Evolutionary conservation across 2,888 invertebrate species (phyloP), one percentile per base, ranked within the genome.

Genomic region (Sinohyriopsis cumingii): DNA sequence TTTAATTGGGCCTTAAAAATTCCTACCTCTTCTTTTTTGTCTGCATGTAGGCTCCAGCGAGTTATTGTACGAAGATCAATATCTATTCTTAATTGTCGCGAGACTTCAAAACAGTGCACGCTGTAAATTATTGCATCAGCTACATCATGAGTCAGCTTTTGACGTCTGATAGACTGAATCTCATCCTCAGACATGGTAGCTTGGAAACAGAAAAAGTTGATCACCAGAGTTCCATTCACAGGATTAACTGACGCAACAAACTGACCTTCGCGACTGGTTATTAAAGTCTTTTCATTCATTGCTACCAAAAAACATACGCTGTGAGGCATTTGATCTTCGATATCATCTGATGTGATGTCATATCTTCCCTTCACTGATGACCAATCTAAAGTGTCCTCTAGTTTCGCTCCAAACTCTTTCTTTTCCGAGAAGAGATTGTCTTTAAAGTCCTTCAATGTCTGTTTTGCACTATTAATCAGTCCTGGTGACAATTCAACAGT

Each of bases 101-200:
- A 75, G 19, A 77, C 77, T 71, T 77, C 77, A 73, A 77, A 77
- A 62, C 72, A 68, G 59, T 73, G 68, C 75, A 77, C 70, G 60
- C 75, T 77, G 45, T 69, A 69, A 5, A 73, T 45, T 55, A 77
- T 75, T 33, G 75, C 75, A 24, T 67, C 57, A 5, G 75, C 77
- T 12, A 77, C 60, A 22, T 69, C 70, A 61, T 73, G 73, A n/a
- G 75, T 68, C 33, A 77, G 64, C 63, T 72, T 75, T 9, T 66
- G 24, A 24, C 73, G 69, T 7, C 73, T 71, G 25, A 77, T 60
- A 66, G 72, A 73, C n/a, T 66, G 68, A n/a, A 70, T 64, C 24
- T 68, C 75, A 28, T 75, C 77, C 12, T 62, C 59, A 15, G 75
- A 73, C 57, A 75, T 75, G 6, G 45, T 65, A 22, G 77, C 73